Conservation (phyloP, 2,797 vertebrate species). For the Telmatherina bonti region DNA sequence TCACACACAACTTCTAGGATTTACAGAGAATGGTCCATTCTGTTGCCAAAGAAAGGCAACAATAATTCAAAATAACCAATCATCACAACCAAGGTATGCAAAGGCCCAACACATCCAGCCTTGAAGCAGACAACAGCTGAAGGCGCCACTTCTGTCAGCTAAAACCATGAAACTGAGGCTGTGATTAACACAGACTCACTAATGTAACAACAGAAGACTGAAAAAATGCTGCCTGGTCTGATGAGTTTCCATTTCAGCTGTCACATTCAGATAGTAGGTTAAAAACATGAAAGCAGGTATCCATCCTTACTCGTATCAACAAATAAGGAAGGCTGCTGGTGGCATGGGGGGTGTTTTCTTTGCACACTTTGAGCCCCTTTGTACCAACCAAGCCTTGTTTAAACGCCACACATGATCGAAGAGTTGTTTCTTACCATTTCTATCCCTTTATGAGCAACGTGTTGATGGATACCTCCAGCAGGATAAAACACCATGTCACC, state of each 20-base stretch:
- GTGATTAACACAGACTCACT: too few relatives aligned
- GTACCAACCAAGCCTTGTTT: too few relatives aligned
- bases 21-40: too few relatives aligned
- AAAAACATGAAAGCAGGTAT: neutral
- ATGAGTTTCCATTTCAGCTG: neutral
- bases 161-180: too few relatives aligned
- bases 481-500: constrained; percentile 12
- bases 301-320: neutral
- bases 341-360: neutral
- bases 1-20: too few relatives aligned
- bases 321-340: neutral
- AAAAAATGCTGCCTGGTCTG: neutral
- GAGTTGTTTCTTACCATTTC: neutral
- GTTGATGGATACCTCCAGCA: constrained; percentile 62
- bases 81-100: neutral
- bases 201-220: too few relatives aligned
- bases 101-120: too few relatives aligned
- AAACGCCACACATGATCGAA: too few relatives aligned
- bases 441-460: neutral
- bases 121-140: too few relatives aligned
- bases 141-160: neutral
- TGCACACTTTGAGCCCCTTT: neutral
- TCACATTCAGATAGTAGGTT: neutral
- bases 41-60: neutral
- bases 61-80: neutral